Base-by-base conservation (phyloP, 2,888 invertebrate species). In the Campopleginae sp. region DNA sequence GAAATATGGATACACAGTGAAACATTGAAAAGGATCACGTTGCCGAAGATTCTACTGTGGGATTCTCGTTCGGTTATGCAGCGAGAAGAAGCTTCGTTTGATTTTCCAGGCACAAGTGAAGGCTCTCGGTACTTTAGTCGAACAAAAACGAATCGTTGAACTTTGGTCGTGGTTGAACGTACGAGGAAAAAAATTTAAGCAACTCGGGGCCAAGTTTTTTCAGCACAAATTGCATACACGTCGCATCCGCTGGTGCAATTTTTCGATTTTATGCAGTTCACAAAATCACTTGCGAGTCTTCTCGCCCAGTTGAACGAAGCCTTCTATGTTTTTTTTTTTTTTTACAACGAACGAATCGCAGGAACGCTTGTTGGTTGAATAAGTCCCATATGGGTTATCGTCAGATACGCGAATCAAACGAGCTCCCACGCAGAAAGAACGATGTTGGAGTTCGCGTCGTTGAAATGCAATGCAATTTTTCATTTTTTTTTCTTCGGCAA, bases 31-130 rank as follows among this genome's bases (percentile, higher is more conserved):
- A 78, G 46, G 58, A 82, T 33, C 44, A 54, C 23, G 27, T 44
- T 44, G 42, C 68, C 61, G n/a, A 61, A 61, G 58, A 58, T 72
- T 44, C 78, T n/a, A n/a, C n/a, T 48, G 82, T 19, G 31, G 48
- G 27, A 27, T 14, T 58, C 23, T 27, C 27, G 27, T 58, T 58
- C 27, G 42, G 72, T 72, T 38, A 72, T 58, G 42, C 58, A 72
- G 58, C 3, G 51, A 33, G 38, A 72, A 23, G 6, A 51, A 38
- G 38, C 48, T 23, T 23, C 42, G 42, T 72, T 58, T 72, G 38
- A 58, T 72, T 58, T 72, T 27, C 58, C 42, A 38, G 19, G 58
- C 2, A 42, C 58, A 70, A 70, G 46, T 70, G 70, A 70, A 58
- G 14, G n/a, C 17, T 44, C 12, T 51, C 71, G 42, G 31, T 27